Percentiles rank a stretch among this genome's conserved stretches.
These are phyloP conservation scores for Salmo trutta DNA, from an alignment of 2,797 vertebrate species.

Conservation along the genomic window DNA sequence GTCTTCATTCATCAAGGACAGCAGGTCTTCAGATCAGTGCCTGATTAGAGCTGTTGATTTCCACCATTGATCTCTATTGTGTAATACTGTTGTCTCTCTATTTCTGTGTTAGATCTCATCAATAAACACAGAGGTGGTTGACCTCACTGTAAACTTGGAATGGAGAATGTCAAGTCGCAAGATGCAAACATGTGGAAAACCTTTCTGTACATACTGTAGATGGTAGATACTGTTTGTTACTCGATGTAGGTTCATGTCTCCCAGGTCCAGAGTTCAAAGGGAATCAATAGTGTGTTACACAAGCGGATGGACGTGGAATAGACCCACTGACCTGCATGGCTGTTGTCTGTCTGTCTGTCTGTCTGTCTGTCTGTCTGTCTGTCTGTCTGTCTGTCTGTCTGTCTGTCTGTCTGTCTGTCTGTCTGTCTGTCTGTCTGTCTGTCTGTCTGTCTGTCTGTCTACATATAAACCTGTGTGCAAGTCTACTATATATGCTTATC, in stretches of 20 bases:
- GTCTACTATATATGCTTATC: background rate
- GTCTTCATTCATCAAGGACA: conserved; percentile 31
- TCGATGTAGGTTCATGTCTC: conserved; percentile 56
- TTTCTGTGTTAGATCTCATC: conserved; percentile 44
- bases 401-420: background rate
- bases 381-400: conserved; percentile 4
- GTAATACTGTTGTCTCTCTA: conserved; percentile 44
- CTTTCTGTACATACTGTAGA: conserved; percentile 20
- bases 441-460: background rate
- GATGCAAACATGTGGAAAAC: conserved; percentile 36
- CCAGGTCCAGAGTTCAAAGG: conserved; percentile 64
- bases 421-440: background rate
- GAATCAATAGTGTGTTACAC: conserved; percentile 47
- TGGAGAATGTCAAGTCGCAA: conserved; percentile 22
- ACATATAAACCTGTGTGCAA: background rate
- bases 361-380: background rate
- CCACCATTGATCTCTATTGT: conserved; percentile 44
- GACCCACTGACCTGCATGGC: conserved; percentile 47
- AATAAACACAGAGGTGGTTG: conserved; percentile 29
- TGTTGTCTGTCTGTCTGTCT: background rate
- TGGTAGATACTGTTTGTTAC: conserved; percentile 35
- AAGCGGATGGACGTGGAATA: conserved; percentile 41
- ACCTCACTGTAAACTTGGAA: conserved; percentile 17
- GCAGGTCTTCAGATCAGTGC: conserved; percentile 34
- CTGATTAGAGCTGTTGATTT: conserved; percentile 48